A percentile compares a stretch with the other conserved stretches of the same genome.
These are phyloP conservation scores for Phainopepla nitens DNA, from an alignment of 2,113 vertebrate genomes.

Conservation along the genomic window DNA sequence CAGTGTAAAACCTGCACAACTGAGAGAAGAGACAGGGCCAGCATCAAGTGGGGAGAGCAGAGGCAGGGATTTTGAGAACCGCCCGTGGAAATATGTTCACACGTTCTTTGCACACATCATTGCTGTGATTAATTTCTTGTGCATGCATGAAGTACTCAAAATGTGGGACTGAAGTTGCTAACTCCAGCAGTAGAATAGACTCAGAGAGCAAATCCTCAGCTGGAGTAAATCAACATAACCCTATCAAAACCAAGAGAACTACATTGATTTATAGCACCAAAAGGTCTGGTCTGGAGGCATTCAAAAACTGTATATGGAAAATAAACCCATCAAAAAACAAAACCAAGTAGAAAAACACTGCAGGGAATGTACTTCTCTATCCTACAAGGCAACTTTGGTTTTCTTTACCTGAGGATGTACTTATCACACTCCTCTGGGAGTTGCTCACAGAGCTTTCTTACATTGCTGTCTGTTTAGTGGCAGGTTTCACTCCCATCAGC, in stretches of 20 bases:
- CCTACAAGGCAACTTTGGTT: neutral
- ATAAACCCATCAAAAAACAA: constrained; percentile 8
- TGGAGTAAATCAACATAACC: constrained; percentile 33
- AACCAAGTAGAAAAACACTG: neutral
- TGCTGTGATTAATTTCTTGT: constrained; percentile 30
- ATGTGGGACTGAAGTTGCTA: constrained; percentile 1
- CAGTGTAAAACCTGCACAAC: neutral
- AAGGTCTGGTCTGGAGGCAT: neutral
- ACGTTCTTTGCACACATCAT: constrained; percentile 27
- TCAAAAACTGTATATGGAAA: neutral
- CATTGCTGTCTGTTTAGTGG: neutral
- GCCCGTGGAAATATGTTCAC: constrained; percentile 5
- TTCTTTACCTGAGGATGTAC: neutral
- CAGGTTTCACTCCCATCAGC: constrained; percentile 20
- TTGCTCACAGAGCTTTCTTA: neutral
- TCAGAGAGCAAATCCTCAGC: neutral
- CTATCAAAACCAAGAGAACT: neutral
- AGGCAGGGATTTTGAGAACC: neutral
- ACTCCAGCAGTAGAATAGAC: neutral
- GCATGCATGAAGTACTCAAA: neutral
- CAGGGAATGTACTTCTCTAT: neutral
- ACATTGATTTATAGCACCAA: neutral
- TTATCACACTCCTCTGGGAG: neutral
- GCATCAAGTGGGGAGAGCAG: neutral
- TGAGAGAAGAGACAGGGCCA: neutral